Evolutionary conservation across 2,113 vertebrate genomes (phyloP).

Genomic region (Dunckerocampus dactyliophorus): DNA sequence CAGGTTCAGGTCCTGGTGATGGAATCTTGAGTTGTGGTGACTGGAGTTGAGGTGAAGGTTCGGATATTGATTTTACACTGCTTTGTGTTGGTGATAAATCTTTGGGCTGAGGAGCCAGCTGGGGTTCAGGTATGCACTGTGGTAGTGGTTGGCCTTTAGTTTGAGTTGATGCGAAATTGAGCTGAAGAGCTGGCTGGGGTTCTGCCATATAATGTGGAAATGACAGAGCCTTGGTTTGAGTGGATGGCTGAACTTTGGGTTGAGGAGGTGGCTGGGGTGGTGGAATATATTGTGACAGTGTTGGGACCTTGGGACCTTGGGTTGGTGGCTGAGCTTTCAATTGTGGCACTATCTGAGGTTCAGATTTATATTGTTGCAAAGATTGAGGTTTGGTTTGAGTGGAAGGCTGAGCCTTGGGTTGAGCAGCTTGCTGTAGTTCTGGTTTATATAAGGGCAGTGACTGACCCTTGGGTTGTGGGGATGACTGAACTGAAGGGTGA

Average conservation of each 20-base stretch:
- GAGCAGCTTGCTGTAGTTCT: neutral
- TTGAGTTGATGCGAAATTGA: neutral
- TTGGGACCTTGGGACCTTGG: neutral
- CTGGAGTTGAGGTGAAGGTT: slow-evolving; percentile 14
- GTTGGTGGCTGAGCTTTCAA: neutral
- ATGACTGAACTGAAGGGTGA: neutral
- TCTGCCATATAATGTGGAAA: neutral
- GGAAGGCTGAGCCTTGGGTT: slow-evolving; percentile 6
- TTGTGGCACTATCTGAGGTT: slow-evolving; percentile 7
- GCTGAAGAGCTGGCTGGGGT: slow-evolving; percentile 3
- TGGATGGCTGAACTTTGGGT: slow-evolving; percentile 4
- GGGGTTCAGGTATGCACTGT: neutral
- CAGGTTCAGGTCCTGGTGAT: neutral
- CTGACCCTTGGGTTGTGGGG: neutral
- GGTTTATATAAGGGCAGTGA: neutral
- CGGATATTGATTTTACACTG: neutral
- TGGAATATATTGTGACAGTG: neutral
- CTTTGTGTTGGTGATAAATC: neutral
- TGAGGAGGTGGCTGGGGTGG: neutral
- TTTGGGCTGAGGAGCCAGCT: slow-evolving; percentile 3
- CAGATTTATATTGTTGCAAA: no score
- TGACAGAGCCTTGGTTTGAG: neutral
- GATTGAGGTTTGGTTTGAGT: neutral
- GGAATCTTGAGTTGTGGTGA: slow-evolving; percentile 12
- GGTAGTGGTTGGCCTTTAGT: neutral